phyloP scores from a whole-genome alignment of 1,140 invertebrate genomes.

The Pantala flavescens region DNA sequence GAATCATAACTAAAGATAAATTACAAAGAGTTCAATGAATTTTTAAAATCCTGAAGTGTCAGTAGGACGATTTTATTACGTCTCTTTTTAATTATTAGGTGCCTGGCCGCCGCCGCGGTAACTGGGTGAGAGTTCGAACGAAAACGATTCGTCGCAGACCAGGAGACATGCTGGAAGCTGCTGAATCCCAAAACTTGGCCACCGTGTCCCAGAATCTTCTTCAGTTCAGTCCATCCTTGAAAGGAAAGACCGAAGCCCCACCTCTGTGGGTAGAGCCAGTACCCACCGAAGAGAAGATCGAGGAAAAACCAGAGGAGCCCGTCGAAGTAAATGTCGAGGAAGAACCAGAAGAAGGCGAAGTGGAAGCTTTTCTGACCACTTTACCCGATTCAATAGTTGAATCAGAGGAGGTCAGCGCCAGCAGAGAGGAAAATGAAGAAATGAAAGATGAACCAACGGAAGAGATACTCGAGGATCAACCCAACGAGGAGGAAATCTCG shows the following conservation, averaged over 20 bases:
- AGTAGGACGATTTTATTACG: background rate
- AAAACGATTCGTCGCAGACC: constrained; percentile 25
- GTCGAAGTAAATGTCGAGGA: constrained; percentile 26
- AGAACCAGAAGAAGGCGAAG: constrained; percentile 13
- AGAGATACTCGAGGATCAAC: background rate
- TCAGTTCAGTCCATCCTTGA: background rate
- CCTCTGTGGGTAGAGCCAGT: background rate
- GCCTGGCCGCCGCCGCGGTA: constrained; percentile 38
- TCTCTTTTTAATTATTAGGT: background rate
- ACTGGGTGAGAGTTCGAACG: constrained; percentile 48
- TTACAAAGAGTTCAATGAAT: too few relatives aligned
- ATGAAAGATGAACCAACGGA: background rate
- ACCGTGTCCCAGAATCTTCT: constrained; percentile 19
- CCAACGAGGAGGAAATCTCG: background rate
- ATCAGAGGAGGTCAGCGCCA: constrained; percentile 24
- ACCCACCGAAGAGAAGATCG: background rate
- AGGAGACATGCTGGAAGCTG: constrained; percentile 50
- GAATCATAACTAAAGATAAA: too few relatives aligned
- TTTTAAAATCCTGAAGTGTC: too few relatives aligned
- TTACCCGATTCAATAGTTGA: background rate
- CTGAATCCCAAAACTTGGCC: constrained; percentile 49
- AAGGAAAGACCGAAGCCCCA: background rate
- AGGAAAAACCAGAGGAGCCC: constrained; percentile 25
- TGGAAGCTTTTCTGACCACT: background rate
- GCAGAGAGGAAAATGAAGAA: constrained; percentile 14